Conservation (phyloP, 1,140 invertebrate species). For the Aphelinus atriplicis region DNA sequence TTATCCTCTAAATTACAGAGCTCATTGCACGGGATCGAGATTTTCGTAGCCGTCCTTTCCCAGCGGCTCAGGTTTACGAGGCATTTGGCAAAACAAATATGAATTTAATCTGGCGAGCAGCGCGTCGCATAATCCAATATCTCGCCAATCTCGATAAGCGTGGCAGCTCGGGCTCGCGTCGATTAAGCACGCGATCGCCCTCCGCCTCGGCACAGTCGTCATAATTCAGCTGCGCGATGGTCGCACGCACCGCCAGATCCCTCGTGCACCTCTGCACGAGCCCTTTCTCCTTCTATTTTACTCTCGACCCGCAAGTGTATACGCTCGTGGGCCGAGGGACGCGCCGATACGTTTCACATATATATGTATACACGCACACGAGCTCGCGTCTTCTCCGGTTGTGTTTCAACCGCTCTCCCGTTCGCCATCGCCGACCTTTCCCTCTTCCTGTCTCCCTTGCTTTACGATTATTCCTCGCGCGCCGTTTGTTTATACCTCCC, state of each 20-base stretch:
- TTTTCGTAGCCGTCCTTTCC: not conserved
- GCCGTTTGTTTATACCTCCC: too few species aligned
- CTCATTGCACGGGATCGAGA: not conserved
- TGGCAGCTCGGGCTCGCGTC: conserved; percentile 25
- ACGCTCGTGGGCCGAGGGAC: not conserved
- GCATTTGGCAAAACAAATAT: not conserved
- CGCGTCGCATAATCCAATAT: too few species aligned
- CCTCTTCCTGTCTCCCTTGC: too few species aligned
- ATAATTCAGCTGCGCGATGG: conserved; percentile 44
- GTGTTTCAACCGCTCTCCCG: too few species aligned
- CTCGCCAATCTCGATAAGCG: too few species aligned
- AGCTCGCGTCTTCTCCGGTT: too few species aligned
- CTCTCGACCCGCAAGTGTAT: not conserved
- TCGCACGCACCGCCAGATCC: conserved; percentile 44
- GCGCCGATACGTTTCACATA: too few species aligned
- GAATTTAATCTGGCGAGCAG: too few species aligned
- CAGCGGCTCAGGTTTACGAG: not conserved
- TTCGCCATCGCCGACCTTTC: too few species aligned
- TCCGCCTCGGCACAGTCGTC: conserved; percentile 34
- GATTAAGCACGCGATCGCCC: conserved; percentile 8
- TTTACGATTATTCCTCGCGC: too few species aligned
- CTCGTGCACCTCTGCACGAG: conserved; percentile 8
- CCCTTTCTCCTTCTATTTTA: not conserved
- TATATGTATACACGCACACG: too few species aligned
- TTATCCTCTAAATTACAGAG: too few species aligned